Base-by-base conservation (phyloP, 2,797 vertebrate genomes). In the Gouania willdenowi region DNA sequence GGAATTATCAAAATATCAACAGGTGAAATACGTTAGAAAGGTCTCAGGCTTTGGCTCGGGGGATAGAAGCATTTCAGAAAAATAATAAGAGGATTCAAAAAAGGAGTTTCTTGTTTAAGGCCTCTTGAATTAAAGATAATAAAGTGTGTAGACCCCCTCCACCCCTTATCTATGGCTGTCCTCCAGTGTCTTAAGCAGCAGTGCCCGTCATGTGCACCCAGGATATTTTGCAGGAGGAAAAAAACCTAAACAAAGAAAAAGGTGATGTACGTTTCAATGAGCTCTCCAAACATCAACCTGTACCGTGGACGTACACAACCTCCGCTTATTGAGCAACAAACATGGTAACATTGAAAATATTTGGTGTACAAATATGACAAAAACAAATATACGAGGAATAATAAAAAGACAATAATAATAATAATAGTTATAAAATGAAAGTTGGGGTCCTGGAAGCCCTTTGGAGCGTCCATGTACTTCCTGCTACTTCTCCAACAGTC, bases 361-460 rank as follows among this genome's bases (percentile, higher is more conserved):
- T 66, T n/a, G 41, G 51, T 46, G 50, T 40, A 70, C 49, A 57
- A 62, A 80, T 33, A 62, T 27, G 43, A 85, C 43, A 56, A 53
- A 55, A 45, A 81, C 71, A 82, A 82, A 84, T 79, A 81, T 57
- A 79, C 63, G 61, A 67, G 66, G 39, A 36, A 79, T 21, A 12
- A 65, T 50, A 53, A 66, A 26, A 60, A 59, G 25, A 81, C 57
- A 64, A 84, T 66, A 52, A 57, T 30, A 40, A 74, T 25, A 62
- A 59, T 42, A 27, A 52, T 37, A 49, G 46, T 24, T 42, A 71
- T 69, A 75, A 75, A 62, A 68, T 35, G 37, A 81, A 73, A 72
- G 74, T 72, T 81, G 69, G 66, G 77, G 69, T 80, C 77, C 71
- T 79, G 69, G 75, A 77, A 83, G 83, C 79, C 77, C 81, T 76